Evolutionary conservation across 2,797 vertebrate genomes (phyloP).

Genomic region (Helicolenus hilgendorfi): DNA sequence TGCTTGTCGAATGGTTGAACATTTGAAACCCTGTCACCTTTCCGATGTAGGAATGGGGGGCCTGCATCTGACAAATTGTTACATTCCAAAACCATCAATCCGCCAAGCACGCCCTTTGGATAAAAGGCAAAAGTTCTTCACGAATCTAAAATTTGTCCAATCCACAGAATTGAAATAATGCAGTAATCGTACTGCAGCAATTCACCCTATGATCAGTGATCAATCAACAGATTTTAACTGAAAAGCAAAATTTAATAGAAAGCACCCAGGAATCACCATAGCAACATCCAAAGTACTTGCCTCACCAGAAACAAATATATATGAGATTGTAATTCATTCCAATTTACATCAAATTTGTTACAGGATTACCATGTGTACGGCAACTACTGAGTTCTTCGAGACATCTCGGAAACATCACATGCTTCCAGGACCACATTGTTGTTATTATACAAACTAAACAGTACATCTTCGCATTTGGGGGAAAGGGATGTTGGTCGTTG

Average conservation of each 20-base stretch:
- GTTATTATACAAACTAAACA: background rate
- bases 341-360: background rate
- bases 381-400: slow-evolving; percentile 28
- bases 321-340: background rate
- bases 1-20: accelerated
- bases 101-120: too few relatives aligned
- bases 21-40: too few relatives aligned
- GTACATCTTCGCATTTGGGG: background rate
- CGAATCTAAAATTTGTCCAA: too few relatives aligned
- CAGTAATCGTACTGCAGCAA: too few relatives aligned
- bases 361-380: slow-evolving; percentile 7
- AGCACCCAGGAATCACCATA: background rate
- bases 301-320: background rate
- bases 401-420: background rate
- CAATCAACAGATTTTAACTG: too few relatives aligned
- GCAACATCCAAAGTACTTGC: background rate
- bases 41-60: too few relatives aligned
- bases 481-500: background rate
- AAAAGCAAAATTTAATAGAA: background rate
- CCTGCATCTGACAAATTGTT: too few relatives aligned
- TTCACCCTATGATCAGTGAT: too few relatives aligned
- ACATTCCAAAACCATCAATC: too few relatives aligned
- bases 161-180: too few relatives aligned
- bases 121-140: too few relatives aligned
- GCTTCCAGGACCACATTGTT: background rate